Evolutionary conservation across 2,113 vertebrate species (phyloP).

Genomic region (Platysteira castanea): DNA sequence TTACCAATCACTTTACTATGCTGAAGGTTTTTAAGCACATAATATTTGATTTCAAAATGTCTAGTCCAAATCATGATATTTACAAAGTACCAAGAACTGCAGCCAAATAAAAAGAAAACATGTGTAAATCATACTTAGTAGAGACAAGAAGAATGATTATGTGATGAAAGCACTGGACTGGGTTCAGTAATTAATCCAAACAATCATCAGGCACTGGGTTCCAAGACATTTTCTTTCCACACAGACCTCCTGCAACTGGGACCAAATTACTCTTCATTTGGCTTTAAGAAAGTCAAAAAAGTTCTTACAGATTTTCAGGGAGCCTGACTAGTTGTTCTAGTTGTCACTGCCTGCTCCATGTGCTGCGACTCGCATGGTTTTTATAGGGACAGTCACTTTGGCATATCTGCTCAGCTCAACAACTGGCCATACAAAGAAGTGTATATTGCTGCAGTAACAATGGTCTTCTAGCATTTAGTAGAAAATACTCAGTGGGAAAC

Average conservation of each 20-base stretch:
- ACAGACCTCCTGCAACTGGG: rapidly evolving
- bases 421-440: neutral
- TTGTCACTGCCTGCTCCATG: neutral
- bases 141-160: neutral
- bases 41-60: neutral
- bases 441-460: neutral
- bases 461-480: neutral
- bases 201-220: neutral
- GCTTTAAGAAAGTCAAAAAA: neutral
- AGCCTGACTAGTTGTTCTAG: neutral
- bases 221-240: neutral
- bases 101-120: slow-evolving; percentile 12
- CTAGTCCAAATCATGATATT: neutral
- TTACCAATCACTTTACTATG: neutral
- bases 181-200: neutral
- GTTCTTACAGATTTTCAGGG: neutral
- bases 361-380: neutral
- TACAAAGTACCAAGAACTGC: neutral
- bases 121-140: neutral
- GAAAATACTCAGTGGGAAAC: neutral
- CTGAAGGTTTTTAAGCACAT: neutral
- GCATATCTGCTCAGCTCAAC: neutral
- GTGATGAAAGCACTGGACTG: neutral
- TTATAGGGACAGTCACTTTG: neutral
- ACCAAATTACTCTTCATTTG: neutral